Evolutionary conservation across 2,797 vertebrate genomes (phyloP).

Genomic region (Leptodactylus fallax): DNA sequence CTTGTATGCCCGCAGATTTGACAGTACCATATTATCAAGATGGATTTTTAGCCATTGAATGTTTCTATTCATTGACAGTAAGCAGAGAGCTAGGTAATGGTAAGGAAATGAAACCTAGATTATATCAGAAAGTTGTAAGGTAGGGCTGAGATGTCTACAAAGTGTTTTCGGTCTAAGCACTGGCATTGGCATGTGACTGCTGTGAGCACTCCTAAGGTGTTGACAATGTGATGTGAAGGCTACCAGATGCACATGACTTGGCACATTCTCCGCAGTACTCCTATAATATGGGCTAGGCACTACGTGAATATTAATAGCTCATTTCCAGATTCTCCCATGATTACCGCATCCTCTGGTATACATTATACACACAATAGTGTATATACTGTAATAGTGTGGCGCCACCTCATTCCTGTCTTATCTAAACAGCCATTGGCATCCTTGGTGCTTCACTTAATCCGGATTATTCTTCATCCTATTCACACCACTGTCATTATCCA

Average conservation of each 20-base stretch:
- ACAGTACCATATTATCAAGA: too few relatives aligned
- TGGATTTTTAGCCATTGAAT: too few relatives aligned
- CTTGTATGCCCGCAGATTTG: too few relatives aligned
- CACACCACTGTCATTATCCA: constrained; percentile 4
- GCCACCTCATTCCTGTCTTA: not conserved
- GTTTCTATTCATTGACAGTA: too few relatives aligned
- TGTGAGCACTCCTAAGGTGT: constrained; percentile 17
- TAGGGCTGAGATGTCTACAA: too few relatives aligned
- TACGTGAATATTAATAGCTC: not conserved
- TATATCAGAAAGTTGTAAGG: too few relatives aligned
- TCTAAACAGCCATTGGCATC: not conserved
- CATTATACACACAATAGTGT: not conserved
- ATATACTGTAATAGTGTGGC: not conserved
- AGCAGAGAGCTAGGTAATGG: too few relatives aligned
- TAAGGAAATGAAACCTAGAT: too few relatives aligned
- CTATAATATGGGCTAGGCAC: not conserved
- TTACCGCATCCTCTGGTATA: not conserved
- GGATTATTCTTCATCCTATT: constrained; percentile 12
- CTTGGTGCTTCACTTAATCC: not conserved
- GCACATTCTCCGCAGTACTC: not conserved
- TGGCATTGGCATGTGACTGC: not conserved
- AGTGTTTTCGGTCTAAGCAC: too few relatives aligned
- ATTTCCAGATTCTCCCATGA: not conserved
- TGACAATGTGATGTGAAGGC: not conserved
- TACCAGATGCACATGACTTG: not conserved